Evolutionary conservation across 92 coral and sea anemone species (phyloP).

Genomic region (Epizoanthus scotinus): DNA sequence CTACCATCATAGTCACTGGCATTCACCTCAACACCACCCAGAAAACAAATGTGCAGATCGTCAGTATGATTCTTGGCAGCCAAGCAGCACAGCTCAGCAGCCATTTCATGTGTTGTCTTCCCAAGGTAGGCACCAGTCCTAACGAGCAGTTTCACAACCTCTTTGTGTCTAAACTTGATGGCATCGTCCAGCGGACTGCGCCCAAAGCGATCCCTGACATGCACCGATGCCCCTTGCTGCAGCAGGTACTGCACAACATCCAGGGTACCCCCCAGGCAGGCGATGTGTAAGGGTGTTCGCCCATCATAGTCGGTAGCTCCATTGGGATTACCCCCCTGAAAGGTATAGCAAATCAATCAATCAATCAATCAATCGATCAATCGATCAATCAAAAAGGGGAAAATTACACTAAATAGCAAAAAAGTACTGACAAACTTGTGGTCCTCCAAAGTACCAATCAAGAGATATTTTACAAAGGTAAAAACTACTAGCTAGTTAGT

Average conservation of each 20-base stretch:
- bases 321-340: constrained; percentile 82
- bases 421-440: too few relatives aligned
- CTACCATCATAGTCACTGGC: constrained; percentile 84
- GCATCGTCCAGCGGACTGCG: constrained; percentile 90
- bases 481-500: too few relatives aligned
- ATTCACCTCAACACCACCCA: constrained; percentile 83
- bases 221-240: constrained; percentile 81
- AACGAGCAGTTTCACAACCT: constrained; percentile 69
- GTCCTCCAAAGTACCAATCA: too few relatives aligned
- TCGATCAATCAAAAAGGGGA: too few relatives aligned
- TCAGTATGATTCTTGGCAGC: constrained; percentile 90
- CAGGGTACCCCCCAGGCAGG: constrained; percentile 79
- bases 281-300: constrained; percentile 93
- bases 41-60: constrained; percentile 70
- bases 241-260: constrained; percentile 78
- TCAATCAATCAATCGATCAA: too few relatives aligned
- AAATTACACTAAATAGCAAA: too few relatives aligned
- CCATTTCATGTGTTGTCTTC: constrained; percentile 63
- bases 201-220: constrained; percentile 82
- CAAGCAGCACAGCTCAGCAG: constrained; percentile 86
- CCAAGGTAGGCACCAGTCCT: constrained; percentile 78
- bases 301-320: constrained; percentile 85
- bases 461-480: too few relatives aligned
- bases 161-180: constrained; percentile 74
- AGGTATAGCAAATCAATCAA: too few relatives aligned